Evolutionary conservation across 2,113 vertebrate species (phyloP).

Genomic region (Calidris pygmaea): DNA sequence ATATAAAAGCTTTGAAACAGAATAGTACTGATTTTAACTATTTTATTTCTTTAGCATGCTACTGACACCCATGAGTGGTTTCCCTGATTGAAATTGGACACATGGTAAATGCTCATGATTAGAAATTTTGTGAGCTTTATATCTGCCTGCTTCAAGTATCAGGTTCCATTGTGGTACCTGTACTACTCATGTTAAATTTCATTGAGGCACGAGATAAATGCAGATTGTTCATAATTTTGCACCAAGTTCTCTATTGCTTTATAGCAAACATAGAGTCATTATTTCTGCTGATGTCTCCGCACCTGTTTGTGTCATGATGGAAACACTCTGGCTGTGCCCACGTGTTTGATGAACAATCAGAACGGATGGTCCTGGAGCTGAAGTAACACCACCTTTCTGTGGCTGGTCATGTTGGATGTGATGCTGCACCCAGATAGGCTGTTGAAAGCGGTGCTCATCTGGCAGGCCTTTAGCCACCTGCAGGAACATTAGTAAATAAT

Average conservation of each 20-base stretch:
- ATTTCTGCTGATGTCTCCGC: neutral
- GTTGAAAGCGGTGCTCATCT: neutral
- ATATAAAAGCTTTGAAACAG: neutral
- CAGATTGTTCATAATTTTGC: neutral
- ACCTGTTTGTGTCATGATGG: neutral
- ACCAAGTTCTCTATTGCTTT: neutral
- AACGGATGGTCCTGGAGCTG: neutral
- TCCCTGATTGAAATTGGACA: neutral
- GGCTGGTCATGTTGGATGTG: neutral
- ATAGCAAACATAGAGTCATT: neutral
- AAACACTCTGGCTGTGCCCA: neutral
- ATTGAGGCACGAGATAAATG: neutral
- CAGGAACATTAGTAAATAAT: neutral
- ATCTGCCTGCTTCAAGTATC: neutral
- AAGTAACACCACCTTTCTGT: neutral
- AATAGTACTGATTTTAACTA: neutral
- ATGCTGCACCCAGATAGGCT: neutral
- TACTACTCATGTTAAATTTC: neutral
- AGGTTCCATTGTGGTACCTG: neutral
- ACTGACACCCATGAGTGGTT: neutral
- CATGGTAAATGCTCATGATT: neutral
- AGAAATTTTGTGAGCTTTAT: neutral
- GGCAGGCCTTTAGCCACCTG: neutral
- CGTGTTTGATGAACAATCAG: rapidly evolving
- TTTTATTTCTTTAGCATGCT: neutral